A percentile compares a stretch with the other conserved stretches of the same genome.
phyloP scores from a whole-genome alignment of 2,888 invertebrate species.

The Lissonota sp. region DNA sequence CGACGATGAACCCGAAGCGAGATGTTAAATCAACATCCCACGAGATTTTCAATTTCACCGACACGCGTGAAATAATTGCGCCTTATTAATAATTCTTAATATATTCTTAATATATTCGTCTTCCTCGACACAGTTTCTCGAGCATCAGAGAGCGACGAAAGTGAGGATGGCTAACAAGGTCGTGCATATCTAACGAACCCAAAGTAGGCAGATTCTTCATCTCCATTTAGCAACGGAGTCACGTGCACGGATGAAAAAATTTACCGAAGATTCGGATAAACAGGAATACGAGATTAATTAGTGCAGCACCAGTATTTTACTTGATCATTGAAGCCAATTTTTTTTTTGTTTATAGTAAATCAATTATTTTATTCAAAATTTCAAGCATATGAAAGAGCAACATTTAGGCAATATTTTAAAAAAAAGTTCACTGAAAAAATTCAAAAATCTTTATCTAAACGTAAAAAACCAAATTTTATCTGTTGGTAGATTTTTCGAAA shows the following conservation, averaged over 20 bases:
- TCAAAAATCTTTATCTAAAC: too few relatives aligned
- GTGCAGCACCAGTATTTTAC: too few relatives aligned
- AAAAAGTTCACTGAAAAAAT: too few relatives aligned
- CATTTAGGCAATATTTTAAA: too few relatives aligned
- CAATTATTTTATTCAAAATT: too few relatives aligned
- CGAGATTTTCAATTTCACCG: conserved; percentile 5
- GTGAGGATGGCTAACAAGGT: conserved; percentile 34
- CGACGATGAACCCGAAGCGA: conserved; percentile 10
- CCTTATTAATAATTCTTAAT: conserved; percentile 48
- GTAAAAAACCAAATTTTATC: too few relatives aligned
- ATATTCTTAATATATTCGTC: conserved; percentile 51
- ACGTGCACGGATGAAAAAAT: not conserved
- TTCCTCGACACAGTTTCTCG: conserved; percentile 51
- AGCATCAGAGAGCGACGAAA: conserved; percentile 14
- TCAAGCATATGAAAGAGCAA: too few relatives aligned
- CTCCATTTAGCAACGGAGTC: not conserved
- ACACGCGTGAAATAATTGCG: conserved; percentile 39
- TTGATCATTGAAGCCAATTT: too few relatives aligned
- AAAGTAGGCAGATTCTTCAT: conserved; percentile 9
- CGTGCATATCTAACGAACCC: conserved; percentile 37
- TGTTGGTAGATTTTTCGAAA: not conserved
- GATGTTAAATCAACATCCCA: conserved; percentile 16
- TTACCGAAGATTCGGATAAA: not conserved
- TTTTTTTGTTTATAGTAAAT: too few relatives aligned
- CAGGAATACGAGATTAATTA: not conserved